Percentiles rank a stretch among this genome's conserved stretches.
Evolutionary conservation across 2,888 invertebrate species (phyloP).

Genomic region (Capitulum mitella): DNA sequence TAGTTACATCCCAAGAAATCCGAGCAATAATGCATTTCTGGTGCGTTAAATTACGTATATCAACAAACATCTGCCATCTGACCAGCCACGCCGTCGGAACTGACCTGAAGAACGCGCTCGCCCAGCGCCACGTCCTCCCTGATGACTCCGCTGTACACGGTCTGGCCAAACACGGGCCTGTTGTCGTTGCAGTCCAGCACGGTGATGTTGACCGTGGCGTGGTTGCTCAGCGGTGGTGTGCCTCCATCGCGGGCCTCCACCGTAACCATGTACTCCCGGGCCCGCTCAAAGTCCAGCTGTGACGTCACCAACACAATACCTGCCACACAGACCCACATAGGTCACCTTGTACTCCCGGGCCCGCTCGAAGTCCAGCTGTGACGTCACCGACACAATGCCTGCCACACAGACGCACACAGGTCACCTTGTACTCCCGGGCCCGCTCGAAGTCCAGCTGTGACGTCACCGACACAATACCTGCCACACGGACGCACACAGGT

Average conservation of each 20-base stretch:
- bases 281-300: constrained; percentile 77
- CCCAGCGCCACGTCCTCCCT: constrained; percentile 69
- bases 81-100: too few relatives aligned
- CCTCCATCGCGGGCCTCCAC: constrained; percentile 87
- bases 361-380: constrained; percentile 73
- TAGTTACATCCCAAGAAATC: too few relatives aligned
- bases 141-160: constrained; percentile 65
- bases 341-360: constrained; percentile 64
- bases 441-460: constrained; percentile 81
- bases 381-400: constrained; percentile 62
- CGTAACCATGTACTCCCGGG: constrained; percentile 75
- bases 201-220: constrained; percentile 77
- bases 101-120: constrained; percentile 45
- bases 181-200: constrained; percentile 83
- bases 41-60: too few relatives aligned
- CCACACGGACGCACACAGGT: constrained; percentile 17
- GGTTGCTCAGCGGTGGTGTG: constrained; percentile 76
- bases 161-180: constrained; percentile 68
- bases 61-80: too few relatives aligned
- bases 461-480: constrained; percentile 67
- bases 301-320: constrained; percentile 70
- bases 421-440: constrained; percentile 52
- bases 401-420: constrained; percentile 26
- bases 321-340: constrained; percentile 35
- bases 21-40: too few relatives aligned